Percentiles rank a stretch among this genome's conserved stretches.
phyloP scores from a whole-genome alignment of 1,140 invertebrate genomes.

The Sesamia nonagrioides region DNA sequence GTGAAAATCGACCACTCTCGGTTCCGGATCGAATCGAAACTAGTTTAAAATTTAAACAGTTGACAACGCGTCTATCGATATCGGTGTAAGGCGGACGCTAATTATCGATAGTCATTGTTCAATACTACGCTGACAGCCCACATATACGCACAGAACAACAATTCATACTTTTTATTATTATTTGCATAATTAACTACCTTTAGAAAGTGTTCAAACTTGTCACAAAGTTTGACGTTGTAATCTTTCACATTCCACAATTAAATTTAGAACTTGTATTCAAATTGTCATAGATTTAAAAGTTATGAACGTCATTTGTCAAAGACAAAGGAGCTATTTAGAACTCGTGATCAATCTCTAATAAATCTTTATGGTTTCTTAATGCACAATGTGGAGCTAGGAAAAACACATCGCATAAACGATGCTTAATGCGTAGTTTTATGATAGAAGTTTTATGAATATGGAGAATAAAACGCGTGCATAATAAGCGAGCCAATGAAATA shows the following conservation, averaged over 20 bases:
- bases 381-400: background rate
- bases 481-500: background rate
- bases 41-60: slow-evolving; percentile 36
- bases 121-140: background rate
- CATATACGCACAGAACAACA: background rate
- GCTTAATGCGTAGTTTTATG: slow-evolving; percentile 11
- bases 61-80: slow-evolving; percentile 2
- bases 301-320: background rate
- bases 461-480: background rate
- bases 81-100: slow-evolving; percentile 1
- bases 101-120: slow-evolving; percentile 30
- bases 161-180: background rate
- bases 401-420: background rate
- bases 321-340: slow-evolving; percentile 1
- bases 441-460: slow-evolving; percentile 1
- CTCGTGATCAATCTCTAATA: slow-evolving; percentile 7
- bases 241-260: background rate
- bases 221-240: background rate
- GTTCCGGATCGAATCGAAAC: slow-evolving; percentile 44
- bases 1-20: slow-evolving; percentile 49
- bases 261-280: background rate
- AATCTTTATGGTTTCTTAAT: slow-evolving; percentile 15
- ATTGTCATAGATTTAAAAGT: background rate
- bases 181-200: slow-evolving; percentile 15
- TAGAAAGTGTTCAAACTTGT: background rate